Evolutionary conservation across 1,140 invertebrate species (phyloP), one percentile per base, ranked within the genome.

Genomic region (Drosophila tropicalis): DNA sequence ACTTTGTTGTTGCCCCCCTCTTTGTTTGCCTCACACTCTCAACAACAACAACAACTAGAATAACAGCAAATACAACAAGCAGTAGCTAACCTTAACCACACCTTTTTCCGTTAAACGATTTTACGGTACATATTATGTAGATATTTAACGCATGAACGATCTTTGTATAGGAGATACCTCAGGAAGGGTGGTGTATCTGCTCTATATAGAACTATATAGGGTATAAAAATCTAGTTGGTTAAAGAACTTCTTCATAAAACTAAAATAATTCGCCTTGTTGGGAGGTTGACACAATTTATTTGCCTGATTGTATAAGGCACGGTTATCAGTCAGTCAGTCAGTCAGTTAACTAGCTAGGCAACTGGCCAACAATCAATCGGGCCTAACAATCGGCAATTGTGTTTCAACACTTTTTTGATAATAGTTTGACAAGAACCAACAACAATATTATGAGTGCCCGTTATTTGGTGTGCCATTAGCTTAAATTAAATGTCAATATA

Each of bases 401-500:
- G 61, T 71, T 62, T 74, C 62, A 56, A 77, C 74, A 77, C 74
- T 47, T 54, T 29, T 54, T 65, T 77, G 74, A 77, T 77, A 76
- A 62, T 70, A 41, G 41, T 32, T 29, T 47, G 61, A 44, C 61
- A 39, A 22, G 17, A 19, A 6, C 15, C 61, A 39, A 22, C 9
- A 19, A 3, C 32, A 19, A 60, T 10, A 56, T 5, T 29, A 29
- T 6, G 29, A 29, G 44, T 58, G 41, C 65, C 65, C 61, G 56
- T 56, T 76, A 71, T 66, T 79, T 66, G 83, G 57, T 32, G 79
- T 68, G 72, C 83, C 83, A 86, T 87, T 87, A 86, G 54, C 67
- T 74, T 76, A 76, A 86, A 86, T 86, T 86, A 86, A 86, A 87
- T 76, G 82, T 87, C 82, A 86, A 86, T 86, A 86, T 86, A 79